Conservation (phyloP, 1,140 invertebrate genomes). For the Lepidurus packardi region DNA sequence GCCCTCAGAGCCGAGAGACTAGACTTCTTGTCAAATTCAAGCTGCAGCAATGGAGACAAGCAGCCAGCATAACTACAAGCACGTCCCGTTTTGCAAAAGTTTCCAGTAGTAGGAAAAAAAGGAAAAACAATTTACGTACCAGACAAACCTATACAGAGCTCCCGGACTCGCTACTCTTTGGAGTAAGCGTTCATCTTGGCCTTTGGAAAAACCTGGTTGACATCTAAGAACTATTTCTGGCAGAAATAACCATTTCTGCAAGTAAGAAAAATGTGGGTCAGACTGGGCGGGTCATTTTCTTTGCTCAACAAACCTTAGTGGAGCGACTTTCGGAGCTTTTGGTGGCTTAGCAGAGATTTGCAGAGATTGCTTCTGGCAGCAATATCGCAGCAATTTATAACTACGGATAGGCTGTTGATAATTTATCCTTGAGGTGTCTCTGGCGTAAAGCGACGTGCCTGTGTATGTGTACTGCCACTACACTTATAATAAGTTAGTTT, state of each 20-base stretch:
- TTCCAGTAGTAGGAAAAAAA: neutral
- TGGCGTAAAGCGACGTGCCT: too few species aligned
- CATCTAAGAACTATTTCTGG: neutral
- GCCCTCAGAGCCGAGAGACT: neutral
- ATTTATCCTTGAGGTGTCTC: too few species aligned
- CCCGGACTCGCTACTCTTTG: too few species aligned
- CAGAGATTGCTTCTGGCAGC: neutral
- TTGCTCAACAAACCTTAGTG: neutral
- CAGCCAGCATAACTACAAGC: neutral
- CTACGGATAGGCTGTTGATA: neutral
- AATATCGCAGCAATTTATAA: constrained; percentile 9
- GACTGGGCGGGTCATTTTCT: neutral
- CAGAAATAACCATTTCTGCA: constrained; percentile 2
- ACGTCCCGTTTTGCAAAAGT: neutral
- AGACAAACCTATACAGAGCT: too few species aligned
- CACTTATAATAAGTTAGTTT: neutral
- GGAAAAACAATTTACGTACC: too few species aligned
- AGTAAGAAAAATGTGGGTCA: neutral
- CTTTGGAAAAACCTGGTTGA: neutral
- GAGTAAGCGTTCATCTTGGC: neutral
- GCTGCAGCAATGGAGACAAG: neutral
- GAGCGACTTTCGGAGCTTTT: neutral
- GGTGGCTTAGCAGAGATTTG: neutral
- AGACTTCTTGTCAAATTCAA: neutral
- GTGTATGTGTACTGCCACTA: too few species aligned